Base-by-base conservation (phyloP, 2,888 invertebrate genomes). In the Limenitis arthemis region DNA sequence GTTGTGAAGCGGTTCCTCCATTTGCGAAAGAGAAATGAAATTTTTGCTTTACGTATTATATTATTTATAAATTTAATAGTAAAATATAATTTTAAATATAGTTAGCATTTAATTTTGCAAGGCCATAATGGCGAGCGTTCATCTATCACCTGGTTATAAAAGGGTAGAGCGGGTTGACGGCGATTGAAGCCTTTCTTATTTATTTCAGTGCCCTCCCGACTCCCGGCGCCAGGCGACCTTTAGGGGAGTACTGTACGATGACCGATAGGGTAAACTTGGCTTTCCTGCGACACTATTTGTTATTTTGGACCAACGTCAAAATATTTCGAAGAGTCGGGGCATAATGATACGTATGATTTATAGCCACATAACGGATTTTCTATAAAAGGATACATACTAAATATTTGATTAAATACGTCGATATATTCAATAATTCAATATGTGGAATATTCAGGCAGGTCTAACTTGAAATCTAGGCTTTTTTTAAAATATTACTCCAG, bases 121-220 rank as follows among this genome's bases (percentile, higher is more conserved):
- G 41, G 44, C 49, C 40, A 66, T 69, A 70, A 69, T 70, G 68
- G 68, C 68, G 67, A 59, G 61, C 66, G 67, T 72, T 70, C 80
- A 84, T 84, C 81, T 80, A 83, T 85, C 82, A 84, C 80, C 71
- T 68, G 72, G 68, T 73, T 74, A 73, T 75, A 77, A 77, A 84
- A 80, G 84, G 84, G 82, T 79, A 73, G 73, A 72, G 67, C 67
- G 79, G 76, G 75, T 72, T 75, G 78, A 75, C 74, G 73, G 70
- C 72, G 75, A 75, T 77, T 72, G 77, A 78, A 75, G 78, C 73
- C 72, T 80, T 81, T 77, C 76, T 76, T 81, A 79, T 77, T 77
- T 79, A 75, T 76, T 77, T 71, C 77, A 70, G 67, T 72, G 75
- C 71, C 72, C 73, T 72, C 74, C 70, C 72, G 77, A 71, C 74